Evolutionary conservation across 2,888 invertebrate species (phyloP).

Genomic region (Ophioninae sp.): DNA sequence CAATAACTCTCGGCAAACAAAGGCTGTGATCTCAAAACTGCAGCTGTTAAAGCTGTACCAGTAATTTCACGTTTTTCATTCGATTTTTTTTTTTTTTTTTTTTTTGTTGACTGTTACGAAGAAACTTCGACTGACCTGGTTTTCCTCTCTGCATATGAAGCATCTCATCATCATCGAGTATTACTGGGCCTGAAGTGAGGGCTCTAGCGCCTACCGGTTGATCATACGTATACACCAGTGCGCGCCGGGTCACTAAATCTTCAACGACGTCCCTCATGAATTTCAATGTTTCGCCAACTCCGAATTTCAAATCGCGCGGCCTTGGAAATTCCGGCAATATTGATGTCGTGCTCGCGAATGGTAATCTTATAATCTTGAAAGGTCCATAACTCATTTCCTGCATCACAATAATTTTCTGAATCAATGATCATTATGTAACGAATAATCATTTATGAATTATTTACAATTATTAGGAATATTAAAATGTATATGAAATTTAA

Average conservation of each 20-base stretch:
- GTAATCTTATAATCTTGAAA: conserved; percentile 76
- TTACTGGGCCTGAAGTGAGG: conserved; percentile 69
- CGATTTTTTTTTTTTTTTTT: too few relatives aligned
- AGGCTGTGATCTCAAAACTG: background rate
- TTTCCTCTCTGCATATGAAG: conserved; percentile 67
- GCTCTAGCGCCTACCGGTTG: conserved; percentile 70
- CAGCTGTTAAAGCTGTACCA: conserved; percentile 2
- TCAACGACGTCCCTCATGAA: conserved; percentile 75
- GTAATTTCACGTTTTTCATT: background rate
- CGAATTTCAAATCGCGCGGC: conserved; percentile 68
- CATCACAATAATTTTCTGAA: background rate
- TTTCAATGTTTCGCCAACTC: conserved; percentile 72
- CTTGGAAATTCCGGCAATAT: conserved; percentile 74
- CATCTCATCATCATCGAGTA: conserved; percentile 78
- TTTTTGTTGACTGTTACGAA: background rate
- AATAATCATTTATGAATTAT: conserved; percentile 19
- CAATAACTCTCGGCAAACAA: conserved; percentile 4
- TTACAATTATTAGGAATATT: too few relatives aligned
- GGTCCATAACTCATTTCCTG: conserved; percentile 78
- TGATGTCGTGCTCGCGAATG: conserved; percentile 68
- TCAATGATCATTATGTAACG: conserved; percentile 36
- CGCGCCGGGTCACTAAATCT: conserved; percentile 77
- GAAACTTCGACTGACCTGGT: conserved; percentile 63
- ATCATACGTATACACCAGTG: conserved; percentile 76
- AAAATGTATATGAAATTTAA: too few relatives aligned